A percentile compares a stretch with the other conserved stretches of the same genome.
These are phyloP conservation scores for Antitype chi DNA, from an alignment of 2,888 invertebrate genomes.

Conservation along the genomic window DNA sequence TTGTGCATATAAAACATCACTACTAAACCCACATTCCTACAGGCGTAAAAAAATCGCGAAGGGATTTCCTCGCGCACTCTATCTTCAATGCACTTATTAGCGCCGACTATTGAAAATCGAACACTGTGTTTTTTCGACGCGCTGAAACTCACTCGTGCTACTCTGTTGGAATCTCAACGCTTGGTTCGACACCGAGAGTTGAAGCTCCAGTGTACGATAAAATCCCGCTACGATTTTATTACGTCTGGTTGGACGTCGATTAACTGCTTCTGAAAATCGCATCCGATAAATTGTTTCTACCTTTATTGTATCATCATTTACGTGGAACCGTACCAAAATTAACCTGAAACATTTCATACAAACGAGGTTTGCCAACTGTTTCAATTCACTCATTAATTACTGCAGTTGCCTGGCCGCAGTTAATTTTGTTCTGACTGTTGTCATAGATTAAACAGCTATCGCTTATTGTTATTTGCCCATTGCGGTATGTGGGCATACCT, in stretches of 20 bases:
- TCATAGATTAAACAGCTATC: constrained; percentile 52
- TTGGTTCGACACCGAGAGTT: too few species aligned
- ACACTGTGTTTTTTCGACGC: too few species aligned
- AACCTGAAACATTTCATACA: constrained; percentile 26
- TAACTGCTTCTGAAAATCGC: background rate
- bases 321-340: constrained; percentile 16
- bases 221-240: too few species aligned
- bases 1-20: background rate
- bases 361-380: constrained; percentile 31
- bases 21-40: background rate
- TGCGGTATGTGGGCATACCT: constrained; percentile 37
- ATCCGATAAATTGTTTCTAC: background rate
- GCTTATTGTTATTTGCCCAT: constrained; percentile 46
- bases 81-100: too few species aligned
- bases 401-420: constrained; percentile 47
- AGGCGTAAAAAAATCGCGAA: too few species aligned
- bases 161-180: too few species aligned
- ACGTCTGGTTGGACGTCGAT: too few species aligned
- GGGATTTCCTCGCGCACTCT: too few species aligned
- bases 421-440: constrained; percentile 59
- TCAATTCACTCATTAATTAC: constrained; percentile 58
- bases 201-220: too few species aligned
- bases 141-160: too few species aligned
- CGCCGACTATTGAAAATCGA: too few species aligned
- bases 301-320: constrained; percentile 9